Conservation (phyloP, 2,888 invertebrate species). For the Polydrusus tereticollis region DNA sequence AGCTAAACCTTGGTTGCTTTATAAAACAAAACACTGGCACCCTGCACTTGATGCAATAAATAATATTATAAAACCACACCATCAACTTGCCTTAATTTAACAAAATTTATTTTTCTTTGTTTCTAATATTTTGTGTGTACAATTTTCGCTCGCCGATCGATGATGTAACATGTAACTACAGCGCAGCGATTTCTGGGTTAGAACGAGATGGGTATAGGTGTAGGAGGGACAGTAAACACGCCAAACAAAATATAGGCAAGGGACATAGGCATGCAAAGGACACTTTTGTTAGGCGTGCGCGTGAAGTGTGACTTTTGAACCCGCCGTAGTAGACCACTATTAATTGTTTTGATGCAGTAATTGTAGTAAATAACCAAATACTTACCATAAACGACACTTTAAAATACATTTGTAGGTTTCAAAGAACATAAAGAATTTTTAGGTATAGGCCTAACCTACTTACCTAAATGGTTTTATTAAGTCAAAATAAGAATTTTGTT, state of each 20-base stretch:
- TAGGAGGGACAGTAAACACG: neutral
- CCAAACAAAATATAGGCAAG: slow-evolving; percentile 2
- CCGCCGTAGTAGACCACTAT: neutral
- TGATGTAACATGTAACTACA: slow-evolving; percentile 43
- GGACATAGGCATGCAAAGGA: too few species aligned
- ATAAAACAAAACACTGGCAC: too few species aligned
- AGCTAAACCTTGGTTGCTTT: neutral
- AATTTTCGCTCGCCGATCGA: slow-evolving; percentile 41
- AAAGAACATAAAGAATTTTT: too few species aligned
- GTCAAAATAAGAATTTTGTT: too few species aligned
- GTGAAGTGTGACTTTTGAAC: neutral
- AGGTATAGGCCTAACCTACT: too few species aligned
- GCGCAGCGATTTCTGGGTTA: slow-evolving; percentile 4
- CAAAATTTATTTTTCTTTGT: slow-evolving; percentile 6
- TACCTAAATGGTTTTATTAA: too few species aligned
- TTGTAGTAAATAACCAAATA: too few species aligned
- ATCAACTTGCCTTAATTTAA: neutral
- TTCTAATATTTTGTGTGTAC: neutral
- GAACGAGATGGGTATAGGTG: slow-evolving; percentile 18
- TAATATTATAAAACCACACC: neutral
- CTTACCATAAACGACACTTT: too few species aligned
- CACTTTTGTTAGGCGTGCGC: slow-evolving; percentile 13
- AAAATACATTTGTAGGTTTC: too few species aligned
- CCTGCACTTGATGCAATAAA: too few species aligned
- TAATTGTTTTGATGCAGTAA: too few species aligned